Evolutionary conservation across 2,888 invertebrate species (phyloP).

Genomic region (Smittia aterrima): DNA sequence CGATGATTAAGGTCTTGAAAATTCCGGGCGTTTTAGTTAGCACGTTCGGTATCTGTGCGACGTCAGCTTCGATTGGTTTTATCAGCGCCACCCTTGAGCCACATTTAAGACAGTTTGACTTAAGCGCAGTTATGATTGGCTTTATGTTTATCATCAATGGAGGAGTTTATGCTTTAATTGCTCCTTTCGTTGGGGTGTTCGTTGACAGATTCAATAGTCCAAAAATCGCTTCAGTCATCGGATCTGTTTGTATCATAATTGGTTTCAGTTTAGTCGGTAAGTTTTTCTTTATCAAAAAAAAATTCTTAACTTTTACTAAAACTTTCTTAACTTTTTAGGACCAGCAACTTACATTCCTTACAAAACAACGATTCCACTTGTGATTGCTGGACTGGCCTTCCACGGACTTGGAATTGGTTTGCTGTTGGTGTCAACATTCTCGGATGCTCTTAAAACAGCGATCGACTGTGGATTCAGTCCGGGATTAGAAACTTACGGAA

Average conservation of each 20-base stretch:
- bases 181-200: slow-evolving; percentile 77
- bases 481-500: slow-evolving; percentile 82
- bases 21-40: slow-evolving; percentile 74
- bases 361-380: slow-evolving; percentile 66
- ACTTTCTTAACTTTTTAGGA: slow-evolving; percentile 54
- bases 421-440: slow-evolving; percentile 81
- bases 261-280: slow-evolving; percentile 59
- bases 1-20: slow-evolving; percentile 63
- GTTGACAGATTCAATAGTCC: slow-evolving; percentile 70
- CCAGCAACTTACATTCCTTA: slow-evolving; percentile 74
- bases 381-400: slow-evolving; percentile 68
- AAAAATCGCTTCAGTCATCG: slow-evolving; percentile 66
- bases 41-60: slow-evolving; percentile 69
- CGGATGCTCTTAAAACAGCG: slow-evolving; percentile 75
- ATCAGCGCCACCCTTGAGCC: slow-evolving; percentile 86
- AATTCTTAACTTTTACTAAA: neutral
- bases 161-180: slow-evolving; percentile 73
- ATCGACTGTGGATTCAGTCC: slow-evolving; percentile 80
- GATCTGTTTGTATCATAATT: slow-evolving; percentile 60
- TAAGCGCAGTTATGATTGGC: slow-evolving; percentile 49
- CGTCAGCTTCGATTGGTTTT: slow-evolving; percentile 82
- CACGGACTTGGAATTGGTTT: slow-evolving; percentile 84
- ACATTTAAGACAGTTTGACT: slow-evolving; percentile 62
- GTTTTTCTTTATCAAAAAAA: too few relatives aligned
- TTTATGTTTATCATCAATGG: slow-evolving; percentile 83